phyloP scores from a whole-genome alignment of 2,113 vertebrate species.

The Chaetorhynchus papuensis region DNA sequence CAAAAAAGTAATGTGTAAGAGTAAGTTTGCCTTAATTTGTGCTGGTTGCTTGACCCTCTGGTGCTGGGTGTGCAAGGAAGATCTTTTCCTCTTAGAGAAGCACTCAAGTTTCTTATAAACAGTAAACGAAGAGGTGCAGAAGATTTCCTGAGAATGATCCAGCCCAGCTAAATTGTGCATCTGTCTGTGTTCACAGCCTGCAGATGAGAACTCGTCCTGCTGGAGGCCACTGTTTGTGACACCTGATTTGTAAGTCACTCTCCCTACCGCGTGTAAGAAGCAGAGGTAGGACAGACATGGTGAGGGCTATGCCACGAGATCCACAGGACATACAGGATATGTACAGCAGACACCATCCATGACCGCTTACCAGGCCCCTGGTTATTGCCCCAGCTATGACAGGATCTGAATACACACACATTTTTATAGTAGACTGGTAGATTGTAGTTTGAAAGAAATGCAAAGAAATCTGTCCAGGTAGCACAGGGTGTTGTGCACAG shows the following conservation, averaged over 20 bases:
- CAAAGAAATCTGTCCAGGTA: neutral
- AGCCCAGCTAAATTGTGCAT: neutral
- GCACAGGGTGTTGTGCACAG: neutral
- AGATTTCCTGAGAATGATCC: neutral
- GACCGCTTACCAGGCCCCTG: neutral
- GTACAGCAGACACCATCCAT: neutral
- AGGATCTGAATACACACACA: neutral
- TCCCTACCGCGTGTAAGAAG: fast-evolving
- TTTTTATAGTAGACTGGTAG: neutral
- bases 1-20: neutral
- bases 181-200: neutral
- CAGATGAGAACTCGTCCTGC: neutral
- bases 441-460: neutral
- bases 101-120: neutral
- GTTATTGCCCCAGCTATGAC: neutral
- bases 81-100: neutral
- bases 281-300: neutral
- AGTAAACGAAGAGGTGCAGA: neutral
- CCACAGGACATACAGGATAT: neutral
- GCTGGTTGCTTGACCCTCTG: neutral
- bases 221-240: neutral
- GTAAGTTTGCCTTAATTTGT: neutral
- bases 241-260: neutral
- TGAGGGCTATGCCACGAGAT: fast-evolving
- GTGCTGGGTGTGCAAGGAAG: neutral